Evolutionary conservation across 2,888 invertebrate species (phyloP), one percentile per base, ranked within the genome.

Genomic region (Lymantria dispar): DNA sequence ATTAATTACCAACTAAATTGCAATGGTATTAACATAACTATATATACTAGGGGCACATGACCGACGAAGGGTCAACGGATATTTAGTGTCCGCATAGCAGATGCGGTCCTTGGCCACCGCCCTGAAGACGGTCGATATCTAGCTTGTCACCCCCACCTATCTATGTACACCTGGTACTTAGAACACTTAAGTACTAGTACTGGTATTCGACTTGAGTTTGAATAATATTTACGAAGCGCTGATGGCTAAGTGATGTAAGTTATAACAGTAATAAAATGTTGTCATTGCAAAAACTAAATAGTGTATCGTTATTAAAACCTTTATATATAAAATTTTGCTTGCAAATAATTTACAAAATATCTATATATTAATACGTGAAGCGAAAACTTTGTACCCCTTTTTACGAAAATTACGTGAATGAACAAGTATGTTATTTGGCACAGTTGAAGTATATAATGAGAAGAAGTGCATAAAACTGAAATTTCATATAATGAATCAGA

Each of bases 111-210:
- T 87, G 83, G 87, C 83, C 85, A 81, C 80, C 86, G 83, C 85
- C 87, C 85, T 83, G 61, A 90, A 90, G 90, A 89, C 90, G 90
- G 90, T 91, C 90, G 89, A 91, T 90, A 89, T 73, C 79, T 66
- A 67, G 63, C 59, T 75, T 79, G 85, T 84, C 87, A 86, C 88
- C 88, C 87, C 83, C 80, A 80, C 75, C 79, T 78, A 76, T 74
- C 78, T 86, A 87, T 89, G 78, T 84, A 77, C 85, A 87, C 87
- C 88, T 89, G 88, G 85, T 86, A 83, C 82, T 80, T 80, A 79
- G 72, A 72, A 60, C 56, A 60, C 56, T 70, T 59, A 70, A 69
- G 65, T 65, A 68, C 60, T 63, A 58, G 56, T 56, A 56, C 53
- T 57, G 56, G 49, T 45, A 49, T 47, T 45, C 48, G 50, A 55